Percentiles rank a stretch among this genome's conserved stretches.
phyloP scores from a whole-genome alignment of 2,797 vertebrate species.

The Oreochromis mossambicus region DNA sequence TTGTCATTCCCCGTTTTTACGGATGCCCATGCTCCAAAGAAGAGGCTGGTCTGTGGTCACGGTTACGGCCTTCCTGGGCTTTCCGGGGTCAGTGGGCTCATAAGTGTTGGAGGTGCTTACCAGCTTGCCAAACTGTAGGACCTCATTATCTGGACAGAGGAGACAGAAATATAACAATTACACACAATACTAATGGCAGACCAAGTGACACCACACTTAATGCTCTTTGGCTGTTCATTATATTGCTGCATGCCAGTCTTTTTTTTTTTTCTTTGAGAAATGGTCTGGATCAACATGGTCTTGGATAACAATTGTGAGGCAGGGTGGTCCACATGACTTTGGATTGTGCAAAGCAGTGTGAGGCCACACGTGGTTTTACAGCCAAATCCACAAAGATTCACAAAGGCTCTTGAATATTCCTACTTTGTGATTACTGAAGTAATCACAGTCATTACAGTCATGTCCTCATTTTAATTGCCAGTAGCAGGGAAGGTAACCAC shows the following conservation, averaged over 20 bases:
- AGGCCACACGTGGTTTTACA: constrained; percentile 2
- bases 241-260: background rate
- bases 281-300: background rate
- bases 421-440: constrained; percentile 5
- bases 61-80: constrained; percentile 62
- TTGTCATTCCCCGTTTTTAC: background rate
- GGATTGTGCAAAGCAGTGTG: background rate
- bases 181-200: background rate
- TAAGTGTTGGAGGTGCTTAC: constrained; percentile 82
- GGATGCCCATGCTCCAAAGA: constrained; percentile 79
- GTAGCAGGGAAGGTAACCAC: constrained; percentile 7
- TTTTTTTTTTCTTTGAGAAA: background rate
- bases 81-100: constrained; percentile 43
- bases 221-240: background rate
- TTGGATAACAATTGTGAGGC: background rate
- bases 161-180: background rate
- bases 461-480: background rate
- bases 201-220: background rate
- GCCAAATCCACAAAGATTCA: constrained; percentile 13
- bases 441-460: background rate
- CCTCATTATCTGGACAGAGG: constrained; percentile 64
- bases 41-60: constrained; percentile 74
- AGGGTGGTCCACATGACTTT: constrained; percentile 8
- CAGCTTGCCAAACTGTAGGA: constrained; percentile 76
- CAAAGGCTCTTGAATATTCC: constrained; percentile 25